Percentiles rank a stretch among this genome's conserved stretches.
Evolutionary conservation across 2,113 vertebrate genomes (phyloP).

Genomic region (Tichodroma muraria): DNA sequence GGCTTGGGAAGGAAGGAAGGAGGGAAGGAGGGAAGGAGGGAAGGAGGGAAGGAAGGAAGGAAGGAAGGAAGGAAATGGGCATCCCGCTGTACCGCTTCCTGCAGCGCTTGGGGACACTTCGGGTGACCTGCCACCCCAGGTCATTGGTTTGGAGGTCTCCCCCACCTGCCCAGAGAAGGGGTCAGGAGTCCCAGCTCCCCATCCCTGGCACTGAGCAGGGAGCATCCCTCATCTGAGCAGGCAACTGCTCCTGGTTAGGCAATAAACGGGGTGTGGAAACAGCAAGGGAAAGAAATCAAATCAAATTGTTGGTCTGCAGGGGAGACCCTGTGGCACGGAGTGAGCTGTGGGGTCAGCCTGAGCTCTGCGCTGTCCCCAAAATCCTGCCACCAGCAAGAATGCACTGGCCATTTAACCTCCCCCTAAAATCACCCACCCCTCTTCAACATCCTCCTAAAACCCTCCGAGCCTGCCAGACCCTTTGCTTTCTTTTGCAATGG

Average conservation of each 20-base stretch:
- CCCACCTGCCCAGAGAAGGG: neutral
- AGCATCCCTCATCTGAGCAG: neutral
- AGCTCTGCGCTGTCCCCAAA: neutral
- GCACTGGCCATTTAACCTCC: neutral
- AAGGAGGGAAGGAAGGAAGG: neutral
- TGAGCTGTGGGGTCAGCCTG: neutral
- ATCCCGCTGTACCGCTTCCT: neutral
- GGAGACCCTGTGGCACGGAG: neutral
- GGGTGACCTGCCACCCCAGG: neutral
- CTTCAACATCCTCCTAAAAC: neutral
- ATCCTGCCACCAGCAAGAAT: neutral
- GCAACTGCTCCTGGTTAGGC: neutral
- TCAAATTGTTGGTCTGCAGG: neutral
- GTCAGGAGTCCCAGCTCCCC: neutral
- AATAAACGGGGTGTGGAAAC: accelerated
- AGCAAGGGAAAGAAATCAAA: neutral
- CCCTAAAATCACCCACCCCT: neutral
- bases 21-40: neutral
- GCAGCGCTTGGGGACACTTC: neutral
- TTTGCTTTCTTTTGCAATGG: neutral
- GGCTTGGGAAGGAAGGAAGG: neutral
- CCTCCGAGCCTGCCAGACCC: neutral
- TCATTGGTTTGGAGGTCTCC: too few species aligned
- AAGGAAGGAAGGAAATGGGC: too few species aligned
- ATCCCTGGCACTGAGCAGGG: neutral